phyloP scores from a whole-genome alignment of 2,113 vertebrate genomes.

The Mirounga angustirostris region DNA sequence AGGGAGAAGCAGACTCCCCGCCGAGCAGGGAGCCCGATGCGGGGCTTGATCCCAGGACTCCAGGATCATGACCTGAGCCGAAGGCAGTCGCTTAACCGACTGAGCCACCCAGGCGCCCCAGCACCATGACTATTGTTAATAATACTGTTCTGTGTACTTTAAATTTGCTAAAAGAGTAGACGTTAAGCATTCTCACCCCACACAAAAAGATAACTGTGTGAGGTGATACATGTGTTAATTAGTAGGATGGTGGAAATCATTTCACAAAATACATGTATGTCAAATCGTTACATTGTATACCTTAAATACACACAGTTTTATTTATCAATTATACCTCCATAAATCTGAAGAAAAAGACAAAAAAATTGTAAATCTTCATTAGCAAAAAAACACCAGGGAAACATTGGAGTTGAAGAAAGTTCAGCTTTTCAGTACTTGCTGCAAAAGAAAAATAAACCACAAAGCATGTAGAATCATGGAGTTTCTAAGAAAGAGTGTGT shows the following conservation, averaged over 20 bases:
- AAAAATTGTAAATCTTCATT: not conserved
- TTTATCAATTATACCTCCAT: not conserved
- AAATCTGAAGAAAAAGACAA: not conserved
- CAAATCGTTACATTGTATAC: not conserved
- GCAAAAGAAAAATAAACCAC: not conserved
- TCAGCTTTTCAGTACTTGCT: not conserved
- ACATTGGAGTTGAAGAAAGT: not conserved
- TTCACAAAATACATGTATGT: not conserved
- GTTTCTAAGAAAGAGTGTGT: not conserved
- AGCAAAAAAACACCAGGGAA: not conserved
- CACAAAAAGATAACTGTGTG: not conserved
- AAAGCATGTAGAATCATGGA: not conserved
- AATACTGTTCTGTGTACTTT: not conserved
- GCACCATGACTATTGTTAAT: not conserved
- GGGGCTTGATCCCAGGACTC: too few species aligned
- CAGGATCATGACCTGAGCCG: too few species aligned
- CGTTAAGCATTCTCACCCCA: not conserved
- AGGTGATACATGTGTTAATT: not conserved
- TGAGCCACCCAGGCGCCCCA: not conserved
- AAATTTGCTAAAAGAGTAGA: not conserved
- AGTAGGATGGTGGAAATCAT: not conserved
- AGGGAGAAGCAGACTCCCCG: too few species aligned
- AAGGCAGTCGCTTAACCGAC: too few species aligned
- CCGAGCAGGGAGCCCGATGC: too few species aligned
- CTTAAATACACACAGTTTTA: not conserved